Evolutionary conservation across 2,797 vertebrate species (phyloP).

Genomic region (Spatula clypeata): DNA sequence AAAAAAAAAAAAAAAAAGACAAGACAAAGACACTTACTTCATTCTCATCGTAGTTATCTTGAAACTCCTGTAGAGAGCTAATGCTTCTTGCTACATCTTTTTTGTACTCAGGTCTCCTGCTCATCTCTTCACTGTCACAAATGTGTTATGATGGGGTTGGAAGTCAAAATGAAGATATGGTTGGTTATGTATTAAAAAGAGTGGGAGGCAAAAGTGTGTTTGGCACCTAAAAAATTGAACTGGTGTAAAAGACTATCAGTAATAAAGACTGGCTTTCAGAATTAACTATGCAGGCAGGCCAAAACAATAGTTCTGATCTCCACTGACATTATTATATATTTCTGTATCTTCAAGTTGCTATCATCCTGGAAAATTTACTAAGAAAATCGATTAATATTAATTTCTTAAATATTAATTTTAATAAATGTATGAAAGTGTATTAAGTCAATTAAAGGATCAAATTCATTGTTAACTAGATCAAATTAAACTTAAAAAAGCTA

Average conservation of each 20-base stretch:
- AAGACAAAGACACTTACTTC: not conserved
- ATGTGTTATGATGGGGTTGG: not conserved
- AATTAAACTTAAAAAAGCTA: not conserved
- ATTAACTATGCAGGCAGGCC: not conserved
- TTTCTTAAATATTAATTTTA: too few relatives aligned
- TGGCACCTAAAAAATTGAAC: not conserved
- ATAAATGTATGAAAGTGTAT: too few relatives aligned
- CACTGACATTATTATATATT: not conserved
- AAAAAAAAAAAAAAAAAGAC: not conserved
- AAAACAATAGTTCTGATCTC: not conserved
- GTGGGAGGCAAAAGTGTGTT: not conserved
- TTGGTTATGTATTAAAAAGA: not conserved
- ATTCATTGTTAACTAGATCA: not conserved
- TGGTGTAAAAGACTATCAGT: not conserved
- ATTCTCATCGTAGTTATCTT: not conserved
- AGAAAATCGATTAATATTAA: not conserved
- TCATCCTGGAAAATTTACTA: not conserved
- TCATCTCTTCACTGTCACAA: not conserved
- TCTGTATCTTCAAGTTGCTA: not conserved
- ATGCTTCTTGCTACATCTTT: not conserved
- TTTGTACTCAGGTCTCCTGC: not conserved
- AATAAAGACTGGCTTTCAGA: not conserved
- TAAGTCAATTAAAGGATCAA: not conserved
- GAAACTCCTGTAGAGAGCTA: not conserved
- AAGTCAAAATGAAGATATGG: not conserved